Evolutionary conservation across 2,888 invertebrate species (phyloP).

Genomic region (Dinocampus coccinellae): DNA sequence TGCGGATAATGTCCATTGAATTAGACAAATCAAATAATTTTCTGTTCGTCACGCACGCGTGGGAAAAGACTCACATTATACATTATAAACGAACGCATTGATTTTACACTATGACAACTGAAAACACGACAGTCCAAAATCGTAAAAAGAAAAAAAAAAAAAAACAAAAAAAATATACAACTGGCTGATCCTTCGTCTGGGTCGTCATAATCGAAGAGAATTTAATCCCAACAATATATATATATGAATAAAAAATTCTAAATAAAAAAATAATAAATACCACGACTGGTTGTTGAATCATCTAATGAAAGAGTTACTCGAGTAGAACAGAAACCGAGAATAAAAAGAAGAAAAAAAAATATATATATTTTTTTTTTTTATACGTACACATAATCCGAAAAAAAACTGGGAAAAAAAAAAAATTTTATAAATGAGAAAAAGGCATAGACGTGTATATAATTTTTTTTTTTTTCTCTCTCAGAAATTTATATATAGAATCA

Average conservation of each 20-base stretch:
- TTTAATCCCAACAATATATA: background rate
- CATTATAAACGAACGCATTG: too few species aligned
- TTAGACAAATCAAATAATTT: background rate
- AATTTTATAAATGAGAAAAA: constrained; percentile 15
- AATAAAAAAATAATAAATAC: background rate
- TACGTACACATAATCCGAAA: too few species aligned
- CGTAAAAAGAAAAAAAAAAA: too few species aligned
- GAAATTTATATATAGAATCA: background rate
- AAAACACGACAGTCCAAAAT: background rate
- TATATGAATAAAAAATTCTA: background rate
- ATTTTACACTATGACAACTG: background rate
- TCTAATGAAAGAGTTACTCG: background rate
- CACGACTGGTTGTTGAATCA: background rate
- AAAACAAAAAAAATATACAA: background rate
- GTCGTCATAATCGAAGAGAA: background rate
- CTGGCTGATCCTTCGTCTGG: background rate
- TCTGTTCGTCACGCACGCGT: background rate
- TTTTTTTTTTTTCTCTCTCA: background rate
- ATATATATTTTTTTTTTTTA: too few species aligned
- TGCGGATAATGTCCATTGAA: background rate
- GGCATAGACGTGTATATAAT: background rate
- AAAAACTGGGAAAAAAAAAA: background rate
- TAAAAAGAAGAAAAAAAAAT: background rate
- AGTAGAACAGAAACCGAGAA: background rate
- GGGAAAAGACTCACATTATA: background rate